Base-by-base conservation (phyloP, 2,797 vertebrate genomes). In the Phataginus tricuspis region DNA sequence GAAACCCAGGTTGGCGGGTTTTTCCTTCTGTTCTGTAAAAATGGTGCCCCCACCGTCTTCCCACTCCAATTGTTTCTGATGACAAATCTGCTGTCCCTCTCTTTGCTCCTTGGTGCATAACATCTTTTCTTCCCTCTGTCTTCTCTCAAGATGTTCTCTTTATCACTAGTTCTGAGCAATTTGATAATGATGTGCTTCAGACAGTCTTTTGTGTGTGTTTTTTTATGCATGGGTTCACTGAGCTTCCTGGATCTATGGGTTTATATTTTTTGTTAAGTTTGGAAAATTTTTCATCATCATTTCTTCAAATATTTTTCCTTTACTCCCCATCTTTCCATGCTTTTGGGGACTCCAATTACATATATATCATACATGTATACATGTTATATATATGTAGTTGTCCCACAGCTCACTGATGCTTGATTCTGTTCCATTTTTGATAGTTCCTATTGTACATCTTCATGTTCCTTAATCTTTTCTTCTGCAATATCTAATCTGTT, bases 11-110 rank as follows among this genome's bases (percentile, higher is more conserved):
- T 4, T 8, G 23, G 1, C 11, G 8, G 29, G 2, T 12, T 27
- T 45, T 63, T 23, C n/a, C 21, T 14, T 34, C 64, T 1, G 14
- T 12, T 25, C 12, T 27, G 51, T 7, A 4, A 21, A 5, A 27
- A 10, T 0, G 4, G 2, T 9, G 11, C 29, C 3, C 3, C 1
- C 37, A 2, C 2, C 1, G 23, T 12, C 18, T 29, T 29, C 9
- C 13, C 25, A 1, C 16, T 16, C 18, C 6, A 7, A 19, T 23
- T 2, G 11, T 23, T 14, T 29, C 66, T n/a, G 57, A 7, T 9
- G 9, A 18, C 19, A 68, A 51, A 39, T 4, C 72, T 9, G 37
- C 12, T 16, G 51, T 13, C 18, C 59, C 11, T 7, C 3, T 34
- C 59, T 74, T 57, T n/a, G 19, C 14, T 4, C 3, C 39, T 39